Evolutionary conservation across 1,140 invertebrate genomes (phyloP).

Genomic region (Pissodes strobi): DNA sequence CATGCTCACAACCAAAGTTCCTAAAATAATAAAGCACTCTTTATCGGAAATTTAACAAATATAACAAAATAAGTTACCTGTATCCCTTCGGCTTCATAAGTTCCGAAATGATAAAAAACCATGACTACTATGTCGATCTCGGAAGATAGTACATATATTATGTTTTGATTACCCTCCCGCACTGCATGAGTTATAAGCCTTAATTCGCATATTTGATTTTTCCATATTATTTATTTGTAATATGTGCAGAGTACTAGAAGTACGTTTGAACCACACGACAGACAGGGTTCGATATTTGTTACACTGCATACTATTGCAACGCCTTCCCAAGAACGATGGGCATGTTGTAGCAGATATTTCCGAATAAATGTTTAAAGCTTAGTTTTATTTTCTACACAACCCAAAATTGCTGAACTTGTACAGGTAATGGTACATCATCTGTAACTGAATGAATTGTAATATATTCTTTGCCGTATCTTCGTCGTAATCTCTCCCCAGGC

Average conservation of each 20-base stretch:
- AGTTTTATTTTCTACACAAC: too few species aligned
- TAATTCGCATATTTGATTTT: neutral
- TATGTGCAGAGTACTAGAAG: neutral
- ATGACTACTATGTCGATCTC: neutral
- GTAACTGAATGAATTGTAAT: neutral
- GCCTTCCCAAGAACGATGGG: neutral
- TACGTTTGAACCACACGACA: neutral
- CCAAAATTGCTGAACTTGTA: too few species aligned
- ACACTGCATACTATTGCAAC: neutral
- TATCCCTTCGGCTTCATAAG: too few species aligned
- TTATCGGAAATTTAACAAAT: neutral
- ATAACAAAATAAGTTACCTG: neutral
- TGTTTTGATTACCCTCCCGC: neutral
- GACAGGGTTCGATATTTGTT: neutral
- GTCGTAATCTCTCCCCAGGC: neutral
- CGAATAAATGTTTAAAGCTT: too few species aligned
- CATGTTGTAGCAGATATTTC: too few species aligned
- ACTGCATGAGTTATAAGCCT: neutral
- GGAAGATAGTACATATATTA: neutral
- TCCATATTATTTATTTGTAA: neutral
- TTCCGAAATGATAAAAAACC: too few species aligned
- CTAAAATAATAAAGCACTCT: too few species aligned
- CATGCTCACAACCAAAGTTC: too few species aligned
- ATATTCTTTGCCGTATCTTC: neutral
- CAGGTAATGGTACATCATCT: too few species aligned